Evolutionary conservation across 1,140 invertebrate species (phyloP).

Genomic region (Eriocheir sinensis): DNA sequence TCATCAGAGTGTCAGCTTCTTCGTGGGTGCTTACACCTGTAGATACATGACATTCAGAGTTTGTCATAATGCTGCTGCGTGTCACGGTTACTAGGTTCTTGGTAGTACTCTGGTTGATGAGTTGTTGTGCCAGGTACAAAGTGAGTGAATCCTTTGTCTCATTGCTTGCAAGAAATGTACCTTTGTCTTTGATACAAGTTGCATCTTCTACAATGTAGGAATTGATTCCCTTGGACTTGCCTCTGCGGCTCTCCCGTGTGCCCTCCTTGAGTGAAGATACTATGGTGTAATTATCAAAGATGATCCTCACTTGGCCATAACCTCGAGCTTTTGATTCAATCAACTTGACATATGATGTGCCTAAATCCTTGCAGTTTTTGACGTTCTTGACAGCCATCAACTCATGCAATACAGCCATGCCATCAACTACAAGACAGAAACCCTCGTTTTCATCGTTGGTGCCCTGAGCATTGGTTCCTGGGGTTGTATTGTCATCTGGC

Average conservation of each 20-base stretch:
- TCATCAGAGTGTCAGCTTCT: conserved; percentile 26
- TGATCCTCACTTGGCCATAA: background rate
- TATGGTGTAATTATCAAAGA: conserved; percentile 57
- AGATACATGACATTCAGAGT: background rate
- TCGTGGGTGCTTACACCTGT: background rate
- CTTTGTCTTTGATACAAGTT: background rate
- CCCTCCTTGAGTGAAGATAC: background rate
- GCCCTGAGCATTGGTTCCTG: background rate
- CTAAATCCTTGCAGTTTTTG: conserved; percentile 43
- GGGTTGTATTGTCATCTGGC: conserved; percentile 2
- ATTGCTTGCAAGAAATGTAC: background rate
- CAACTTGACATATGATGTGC: conserved; percentile 15
- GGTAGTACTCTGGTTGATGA: background rate
- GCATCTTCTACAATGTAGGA: background rate
- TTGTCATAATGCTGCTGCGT: background rate
- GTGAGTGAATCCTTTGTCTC: conserved; percentile 18
- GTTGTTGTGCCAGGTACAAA: background rate
- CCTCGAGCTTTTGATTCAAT: conserved; percentile 39
- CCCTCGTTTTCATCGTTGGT: background rate
- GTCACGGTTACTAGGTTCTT: background rate
- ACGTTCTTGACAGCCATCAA: conserved; percentile 52
- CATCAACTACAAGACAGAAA: conserved; percentile 48
- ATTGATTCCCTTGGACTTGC: background rate
- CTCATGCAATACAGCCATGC: conserved; percentile 44
- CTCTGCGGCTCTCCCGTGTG: background rate